Percentiles rank a stretch among this genome's conserved stretches.
phyloP scores from a whole-genome alignment of 2,113 vertebrate genomes.

The Dicrurus megarhynchus region DNA sequence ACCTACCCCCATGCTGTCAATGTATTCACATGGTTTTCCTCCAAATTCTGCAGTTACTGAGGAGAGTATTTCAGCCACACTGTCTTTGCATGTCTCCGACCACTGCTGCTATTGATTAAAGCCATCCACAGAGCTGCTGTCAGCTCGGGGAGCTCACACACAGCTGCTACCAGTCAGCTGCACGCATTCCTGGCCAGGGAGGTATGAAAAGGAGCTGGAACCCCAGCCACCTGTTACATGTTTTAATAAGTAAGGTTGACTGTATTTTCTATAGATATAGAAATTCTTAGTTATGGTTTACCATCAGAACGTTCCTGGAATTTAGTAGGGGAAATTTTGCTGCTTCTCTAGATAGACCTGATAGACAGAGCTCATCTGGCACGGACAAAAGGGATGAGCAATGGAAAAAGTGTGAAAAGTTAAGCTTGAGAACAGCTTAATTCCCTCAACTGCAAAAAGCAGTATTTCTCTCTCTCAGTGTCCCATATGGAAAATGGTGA shows the following conservation, averaged over 20 bases:
- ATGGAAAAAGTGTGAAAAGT: neutral
- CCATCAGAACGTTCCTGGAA: neutral
- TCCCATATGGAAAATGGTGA: accelerated
- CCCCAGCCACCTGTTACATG: constrained; percentile 23
- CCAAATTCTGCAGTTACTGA: neutral
- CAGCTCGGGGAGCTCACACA: neutral
- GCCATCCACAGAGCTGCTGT: neutral
- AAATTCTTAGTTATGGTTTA: neutral
- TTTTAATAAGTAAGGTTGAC: neutral
- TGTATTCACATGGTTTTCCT: neutral
- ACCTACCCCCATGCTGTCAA: neutral
- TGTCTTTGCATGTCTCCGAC: neutral
- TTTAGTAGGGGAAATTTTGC: neutral
- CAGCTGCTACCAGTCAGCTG: constrained; percentile 59
- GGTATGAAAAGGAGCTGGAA: neutral
- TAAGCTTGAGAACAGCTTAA: neutral
- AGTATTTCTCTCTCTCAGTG: neutral
- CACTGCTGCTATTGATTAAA: neutral
- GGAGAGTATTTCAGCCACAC: neutral
- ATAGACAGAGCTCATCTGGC: accelerated
- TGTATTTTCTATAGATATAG: neutral
- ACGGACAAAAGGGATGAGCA: neutral
- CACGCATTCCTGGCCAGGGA: neutral
- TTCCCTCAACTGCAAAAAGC: neutral
- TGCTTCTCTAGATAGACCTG: neutral